Conservation (phyloP, 2,113 vertebrate species). For the Gracilinanus agilis region DNA sequence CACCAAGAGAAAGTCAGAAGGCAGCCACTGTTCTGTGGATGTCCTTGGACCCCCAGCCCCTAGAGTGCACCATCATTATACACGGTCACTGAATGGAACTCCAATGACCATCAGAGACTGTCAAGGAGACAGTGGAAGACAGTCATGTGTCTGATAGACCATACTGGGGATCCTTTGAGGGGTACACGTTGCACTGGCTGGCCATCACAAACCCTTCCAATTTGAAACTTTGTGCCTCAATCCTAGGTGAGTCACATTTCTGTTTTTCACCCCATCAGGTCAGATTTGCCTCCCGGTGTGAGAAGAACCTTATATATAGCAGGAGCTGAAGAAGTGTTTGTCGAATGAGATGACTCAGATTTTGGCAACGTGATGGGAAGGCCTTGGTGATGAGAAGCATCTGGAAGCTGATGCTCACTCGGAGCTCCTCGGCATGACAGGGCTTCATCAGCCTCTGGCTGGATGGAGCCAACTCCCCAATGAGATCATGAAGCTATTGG, state of each 20-base stretch:
- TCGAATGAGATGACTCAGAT: not conserved
- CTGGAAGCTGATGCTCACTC: not conserved
- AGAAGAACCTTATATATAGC: not conserved
- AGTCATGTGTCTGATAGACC: not conserved
- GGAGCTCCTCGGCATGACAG: not conserved
- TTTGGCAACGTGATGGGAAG: not conserved
- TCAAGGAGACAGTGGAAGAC: not conserved
- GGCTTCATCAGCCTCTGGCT: not conserved
- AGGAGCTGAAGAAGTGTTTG: not conserved
- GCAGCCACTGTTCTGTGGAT: not conserved
- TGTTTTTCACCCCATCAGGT: not conserved
- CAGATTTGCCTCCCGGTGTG: not conserved
- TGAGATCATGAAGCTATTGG: not conserved
- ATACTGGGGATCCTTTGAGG: not conserved
- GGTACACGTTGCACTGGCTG: not conserved
- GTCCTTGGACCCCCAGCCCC: not conserved
- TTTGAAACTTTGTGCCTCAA: not conserved
- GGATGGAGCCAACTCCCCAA: not conserved
- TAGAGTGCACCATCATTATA: not conserved
- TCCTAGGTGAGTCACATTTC: not conserved
- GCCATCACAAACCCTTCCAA: not conserved
- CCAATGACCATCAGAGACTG: not conserved
- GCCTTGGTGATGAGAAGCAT: not conserved
- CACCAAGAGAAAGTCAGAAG: not conserved
- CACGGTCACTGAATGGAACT: not conserved